These are phyloP conservation scores for human (Homo sapiens) DNA, from an alignment of 2,113 vertebrate genomes.

Conservation along the genomic window GRCh38 chr14:76567001-76567500, in stretches of 20 bases:
- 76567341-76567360: neutral
- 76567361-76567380: too few species aligned
- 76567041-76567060: neutral
- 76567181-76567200: neutral
- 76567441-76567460: too few species aligned
- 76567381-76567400: neutral
- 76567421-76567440: too few species aligned
- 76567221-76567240: neutral
- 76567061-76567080: neutral
- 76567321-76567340: neutral
- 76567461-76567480: too few species aligned
- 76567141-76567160: neutral
- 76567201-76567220: neutral
- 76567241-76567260: neutral
- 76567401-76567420: too few species aligned
- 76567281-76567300: neutral
- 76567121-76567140: neutral
- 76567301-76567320: neutral
- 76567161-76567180: too few species aligned
- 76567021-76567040: neutral
- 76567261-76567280: neutral
- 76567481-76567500: too few species aligned
- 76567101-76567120: neutral
- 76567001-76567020: neutral
- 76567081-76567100: fast-evolving